Base-by-base conservation (phyloP, 2,888 invertebrate species). In the Petrolisthes cinctipes region DNA sequence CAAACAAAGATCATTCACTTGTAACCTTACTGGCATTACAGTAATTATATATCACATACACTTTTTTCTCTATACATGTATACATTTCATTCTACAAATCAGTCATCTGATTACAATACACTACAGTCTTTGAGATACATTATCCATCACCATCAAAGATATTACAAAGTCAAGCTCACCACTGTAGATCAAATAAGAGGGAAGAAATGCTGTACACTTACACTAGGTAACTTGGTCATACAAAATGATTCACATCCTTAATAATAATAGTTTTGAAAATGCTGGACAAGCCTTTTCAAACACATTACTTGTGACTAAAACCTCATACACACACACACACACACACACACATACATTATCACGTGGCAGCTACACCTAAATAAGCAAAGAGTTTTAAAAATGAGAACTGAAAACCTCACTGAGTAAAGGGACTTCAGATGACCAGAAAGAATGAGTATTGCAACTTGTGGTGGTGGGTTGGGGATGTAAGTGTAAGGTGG, bases 331-430 rank as follows among this genome's bases (percentile, higher is more conserved):
- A 82, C 82, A 57, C 56, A 56, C 56, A 82, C 56, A 82, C 66
- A 37, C 66, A n/a, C 82, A 82, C 37, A 68, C 51, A 37, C 68
- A 57, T 53, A 82, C 23, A 51, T 82, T 68, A 82, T 82, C 82
- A 82, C 82, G 66, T 37, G 66, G 61, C 82, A 82, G 20, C 82
- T 82, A 66, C 68, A 68, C n/a, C 61, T 82, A 37, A 66, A 14
- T 66, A 66, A 66, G 61, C 82, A 66, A 66, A 5, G 51, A 37
- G 61, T 56, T 57, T 57, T 61, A 11, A 11, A 17, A 61, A 9
- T 56, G 23, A 81, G 81, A 68, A 57, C n/a, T 51, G 17, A 81
- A 81, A 82, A 53, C 20, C 37, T 53, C n/a, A 17, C 78, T 79
- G n/a, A 53, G 53, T 51, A 79, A 79, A 76, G 76, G 54, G 54